A percentile compares a stretch with the other conserved stretches of the same genome.
Conservation (phyloP, 1,140 invertebrate genomes). For the Sinonovacula constricta region DNA sequence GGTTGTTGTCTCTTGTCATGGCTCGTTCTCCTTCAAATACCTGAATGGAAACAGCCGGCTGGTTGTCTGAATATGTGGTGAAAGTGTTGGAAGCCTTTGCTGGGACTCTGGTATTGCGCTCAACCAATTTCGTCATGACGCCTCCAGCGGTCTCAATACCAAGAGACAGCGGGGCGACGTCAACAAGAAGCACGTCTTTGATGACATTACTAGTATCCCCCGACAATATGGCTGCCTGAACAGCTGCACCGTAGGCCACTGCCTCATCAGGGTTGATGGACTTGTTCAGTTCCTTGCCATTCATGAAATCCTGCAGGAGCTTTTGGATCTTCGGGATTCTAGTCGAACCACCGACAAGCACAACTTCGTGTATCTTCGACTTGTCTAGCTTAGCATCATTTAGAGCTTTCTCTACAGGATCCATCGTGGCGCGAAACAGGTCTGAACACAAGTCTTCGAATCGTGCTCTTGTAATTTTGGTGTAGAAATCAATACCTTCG, state of each 20-base stretch:
- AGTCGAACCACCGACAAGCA: constrained; percentile 97
- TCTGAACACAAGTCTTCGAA: constrained; percentile 92
- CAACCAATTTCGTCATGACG: constrained; percentile 80
- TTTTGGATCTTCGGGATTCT: constrained; percentile 99
- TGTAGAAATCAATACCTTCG: too few species aligned
- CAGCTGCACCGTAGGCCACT: constrained; percentile 85
- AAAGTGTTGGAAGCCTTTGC: constrained; percentile 73
- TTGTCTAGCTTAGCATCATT: too few species aligned
- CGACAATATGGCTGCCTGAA: too few species aligned
- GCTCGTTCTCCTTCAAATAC: too few species aligned
- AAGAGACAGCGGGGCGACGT: constrained; percentile 76
- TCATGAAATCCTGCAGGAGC: constrained; percentile 92
- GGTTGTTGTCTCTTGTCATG: constrained; percentile 85
- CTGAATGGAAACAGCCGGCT: too few species aligned
- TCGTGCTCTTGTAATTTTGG: too few species aligned
- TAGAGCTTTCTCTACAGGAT: too few species aligned
- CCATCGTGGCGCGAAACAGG: constrained; percentile 89
- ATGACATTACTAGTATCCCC: constrained; percentile 70
- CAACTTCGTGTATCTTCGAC: constrained; percentile 98
- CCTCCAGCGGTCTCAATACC: constrained; percentile 83
- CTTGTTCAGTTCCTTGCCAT: too few species aligned
- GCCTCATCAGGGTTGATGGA: too few species aligned
- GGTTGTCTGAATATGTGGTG: too few species aligned
- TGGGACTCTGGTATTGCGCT: too few species aligned
- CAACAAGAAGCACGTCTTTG: constrained; percentile 73